Evolutionary conservation across 2,113 vertebrate species (phyloP).

Genomic region (Cranoglanis bouderius): DNA sequence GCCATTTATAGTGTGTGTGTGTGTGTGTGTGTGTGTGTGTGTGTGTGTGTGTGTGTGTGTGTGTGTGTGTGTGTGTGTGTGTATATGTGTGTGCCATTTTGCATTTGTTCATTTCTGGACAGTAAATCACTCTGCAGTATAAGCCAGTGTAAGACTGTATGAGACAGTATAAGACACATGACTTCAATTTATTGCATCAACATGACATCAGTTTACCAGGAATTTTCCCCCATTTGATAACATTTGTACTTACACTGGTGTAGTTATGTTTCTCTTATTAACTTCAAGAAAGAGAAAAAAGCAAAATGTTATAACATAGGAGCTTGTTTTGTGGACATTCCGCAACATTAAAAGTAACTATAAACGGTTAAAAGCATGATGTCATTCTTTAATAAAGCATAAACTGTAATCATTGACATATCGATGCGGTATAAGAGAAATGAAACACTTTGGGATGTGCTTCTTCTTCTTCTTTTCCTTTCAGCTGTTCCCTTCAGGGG

Average conservation of each 20-base stretch:
- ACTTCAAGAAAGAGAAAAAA: not conserved
- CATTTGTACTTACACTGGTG: not conserved
- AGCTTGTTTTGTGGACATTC: not conserved
- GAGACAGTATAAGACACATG: not conserved
- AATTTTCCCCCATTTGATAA: not conserved
- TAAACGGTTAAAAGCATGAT: not conserved
- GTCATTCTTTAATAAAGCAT: not conserved
- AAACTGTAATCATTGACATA: not conserved
- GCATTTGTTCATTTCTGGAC: not conserved
- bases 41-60: not conserved
- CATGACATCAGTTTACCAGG: not conserved
- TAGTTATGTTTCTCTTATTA: not conserved
- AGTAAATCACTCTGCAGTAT: not conserved
- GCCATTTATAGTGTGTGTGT: not conserved
- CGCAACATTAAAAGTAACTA: not conserved
- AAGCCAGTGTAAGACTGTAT: not conserved
- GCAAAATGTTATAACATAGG: not conserved
- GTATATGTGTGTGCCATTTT: not conserved
- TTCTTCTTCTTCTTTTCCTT: no score
- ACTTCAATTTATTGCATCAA: not conserved
- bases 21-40: not conserved
- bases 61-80: not conserved
- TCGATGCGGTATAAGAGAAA: not conserved
- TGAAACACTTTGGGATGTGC: not conserved
- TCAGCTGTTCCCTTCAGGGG: no score